These are phyloP conservation scores for Platyura marginata DNA, from an alignment of 1,140 invertebrate genomes.

Conservation along the genomic window DNA sequence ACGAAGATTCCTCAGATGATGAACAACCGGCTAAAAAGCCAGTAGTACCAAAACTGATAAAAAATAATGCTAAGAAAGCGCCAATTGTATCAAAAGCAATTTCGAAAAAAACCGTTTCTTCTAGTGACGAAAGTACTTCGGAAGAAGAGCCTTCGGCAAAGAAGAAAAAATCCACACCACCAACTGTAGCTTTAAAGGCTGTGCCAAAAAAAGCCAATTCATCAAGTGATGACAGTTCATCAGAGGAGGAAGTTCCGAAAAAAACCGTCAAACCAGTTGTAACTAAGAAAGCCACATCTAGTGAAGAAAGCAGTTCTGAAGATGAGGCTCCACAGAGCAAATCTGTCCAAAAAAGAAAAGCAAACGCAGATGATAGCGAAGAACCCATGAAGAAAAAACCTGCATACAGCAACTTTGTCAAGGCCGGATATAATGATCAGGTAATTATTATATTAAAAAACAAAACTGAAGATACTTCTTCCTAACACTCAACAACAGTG, in stretches of 20 bases:
- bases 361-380: conserved; percentile 5
- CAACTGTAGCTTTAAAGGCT: too few species aligned
- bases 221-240: conserved; percentile 6
- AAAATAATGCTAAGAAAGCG: conserved; percentile 8
- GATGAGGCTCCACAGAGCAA: conserved; percentile 4
- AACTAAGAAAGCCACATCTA: background rate
- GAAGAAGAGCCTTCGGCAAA: background rate
- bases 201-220: conserved; percentile 12
- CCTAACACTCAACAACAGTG: conserved; percentile 11
- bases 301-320: conserved; percentile 1
- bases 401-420: conserved; percentile 4
- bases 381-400: conserved; percentile 1
- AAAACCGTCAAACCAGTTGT: background rate
- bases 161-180: too few species aligned
- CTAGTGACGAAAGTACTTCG: conserved; percentile 1
- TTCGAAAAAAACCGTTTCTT: conserved; percentile 1
- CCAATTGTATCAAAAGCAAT: conserved; percentile 5
- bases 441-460: conserved; percentile 11
- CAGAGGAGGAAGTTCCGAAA: conserved; percentile 2
- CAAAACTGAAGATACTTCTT: conserved; percentile 6
- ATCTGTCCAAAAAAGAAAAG: conserved; percentile 5
- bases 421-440: conserved; percentile 5
- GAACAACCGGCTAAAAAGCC: conserved; percentile 7
- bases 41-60: too few species aligned
- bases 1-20: conserved; percentile 17